phyloP scores from a whole-genome alignment of 2,888 invertebrate species.

The Erynnis tages region DNA sequence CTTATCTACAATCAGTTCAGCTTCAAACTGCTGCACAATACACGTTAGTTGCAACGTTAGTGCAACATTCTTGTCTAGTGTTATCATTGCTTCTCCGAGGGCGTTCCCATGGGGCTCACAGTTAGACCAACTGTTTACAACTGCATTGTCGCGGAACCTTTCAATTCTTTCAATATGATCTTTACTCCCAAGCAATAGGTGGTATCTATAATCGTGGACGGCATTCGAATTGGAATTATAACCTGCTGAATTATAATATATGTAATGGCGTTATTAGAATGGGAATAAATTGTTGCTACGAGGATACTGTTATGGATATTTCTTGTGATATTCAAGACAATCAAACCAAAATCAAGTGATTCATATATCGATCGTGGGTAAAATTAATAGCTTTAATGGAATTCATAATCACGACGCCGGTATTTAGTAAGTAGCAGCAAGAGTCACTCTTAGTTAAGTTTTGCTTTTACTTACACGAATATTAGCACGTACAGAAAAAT shows the following conservation, averaged over 20 bases:
- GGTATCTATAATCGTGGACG: not conserved
- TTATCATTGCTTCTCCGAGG: slow-evolving; percentile 1
- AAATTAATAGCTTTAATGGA: too few species aligned
- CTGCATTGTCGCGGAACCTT: slow-evolving; percentile 19
- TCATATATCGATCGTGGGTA: too few species aligned
- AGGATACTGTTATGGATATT: not conserved
- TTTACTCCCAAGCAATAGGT: slow-evolving; percentile 10
- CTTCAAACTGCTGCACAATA: not conserved
- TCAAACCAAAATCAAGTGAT: too few species aligned
- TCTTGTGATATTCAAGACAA: not conserved
- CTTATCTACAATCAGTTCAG: not conserved
- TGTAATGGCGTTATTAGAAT: slow-evolving; percentile 6
- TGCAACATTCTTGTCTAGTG: slow-evolving; percentile 5
- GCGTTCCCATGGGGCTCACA: slow-evolving; percentile 27
- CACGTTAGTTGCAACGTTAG: not conserved
- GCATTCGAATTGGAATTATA: not conserved
- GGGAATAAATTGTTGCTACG: not conserved
- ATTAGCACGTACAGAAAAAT: too few species aligned
- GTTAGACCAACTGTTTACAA: slow-evolving; percentile 27
- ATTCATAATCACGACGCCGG: too few species aligned
- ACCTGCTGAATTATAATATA: slow-evolving; percentile 1
- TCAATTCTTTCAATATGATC: slow-evolving; percentile 6
- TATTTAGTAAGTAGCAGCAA: too few species aligned
- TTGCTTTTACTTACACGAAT: too few species aligned
- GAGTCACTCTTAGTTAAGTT: too few species aligned